Evolutionary conservation across 1,140 invertebrate species (phyloP).

Genomic region (Drosophila ogumai): DNA sequence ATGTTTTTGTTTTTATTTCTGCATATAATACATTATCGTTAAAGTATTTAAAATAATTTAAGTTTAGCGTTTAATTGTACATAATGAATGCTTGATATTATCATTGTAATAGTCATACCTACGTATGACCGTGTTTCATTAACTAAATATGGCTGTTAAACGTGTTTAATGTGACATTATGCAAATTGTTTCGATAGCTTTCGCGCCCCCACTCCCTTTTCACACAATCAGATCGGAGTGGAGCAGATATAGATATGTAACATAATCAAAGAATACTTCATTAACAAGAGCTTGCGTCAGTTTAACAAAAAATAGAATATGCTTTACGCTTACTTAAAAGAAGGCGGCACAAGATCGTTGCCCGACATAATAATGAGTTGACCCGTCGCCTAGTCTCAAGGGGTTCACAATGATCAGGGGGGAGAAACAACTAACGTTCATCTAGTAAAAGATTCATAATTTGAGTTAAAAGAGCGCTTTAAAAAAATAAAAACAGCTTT

Average conservation of each 20-base stretch:
- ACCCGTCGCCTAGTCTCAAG: conserved; percentile 4
- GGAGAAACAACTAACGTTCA: conserved; percentile 45
- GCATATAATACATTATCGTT: conserved; percentile 73
- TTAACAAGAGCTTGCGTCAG: conserved; percentile 74
- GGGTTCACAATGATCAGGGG: conserved; percentile 6
- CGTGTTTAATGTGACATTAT: conserved; percentile 49
- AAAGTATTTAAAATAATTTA: conserved; percentile 66
- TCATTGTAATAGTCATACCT: conserved; percentile 39
- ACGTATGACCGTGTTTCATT: conserved; percentile 54
- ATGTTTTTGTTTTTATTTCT: conserved; percentile 48
- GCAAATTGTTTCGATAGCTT: conserved; percentile 20
- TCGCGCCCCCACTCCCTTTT: conserved; percentile 15
- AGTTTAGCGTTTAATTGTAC: conserved; percentile 68
- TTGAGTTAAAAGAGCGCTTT: conserved; percentile 34
- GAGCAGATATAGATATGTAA: conserved; percentile 37
- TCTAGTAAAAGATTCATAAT: conserved; percentile 64
- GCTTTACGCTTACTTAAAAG: conserved; percentile 23
- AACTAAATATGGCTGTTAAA: conserved; percentile 83
- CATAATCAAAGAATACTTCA: conserved; percentile 75
- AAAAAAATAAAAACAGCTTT: conserved; percentile 42
- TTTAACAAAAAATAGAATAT: conserved; percentile 66
- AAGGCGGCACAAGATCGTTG: conserved; percentile 3
- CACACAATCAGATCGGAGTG: conserved; percentile 30
- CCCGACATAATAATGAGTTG: conserved; percentile 46
- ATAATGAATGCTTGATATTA: conserved; percentile 71